Percentiles rank a stretch among this genome's conserved stretches.
These are phyloP conservation scores for Heliconius hermathena DNA, from an alignment of 1,140 invertebrate genomes.

Conservation along the genomic window DNA sequence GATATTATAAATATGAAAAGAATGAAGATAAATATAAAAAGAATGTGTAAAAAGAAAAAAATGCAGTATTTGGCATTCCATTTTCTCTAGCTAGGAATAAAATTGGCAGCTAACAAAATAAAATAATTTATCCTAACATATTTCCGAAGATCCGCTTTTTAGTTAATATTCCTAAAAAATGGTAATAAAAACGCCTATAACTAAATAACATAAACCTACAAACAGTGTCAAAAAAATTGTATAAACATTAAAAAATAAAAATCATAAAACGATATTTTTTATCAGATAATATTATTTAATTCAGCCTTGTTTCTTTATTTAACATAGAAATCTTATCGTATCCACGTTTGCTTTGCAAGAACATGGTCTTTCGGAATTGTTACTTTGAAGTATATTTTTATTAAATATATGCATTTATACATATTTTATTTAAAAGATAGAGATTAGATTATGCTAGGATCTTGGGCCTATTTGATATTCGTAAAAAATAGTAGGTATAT, in stretches of 20 bases:
- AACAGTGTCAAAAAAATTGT: not conserved
- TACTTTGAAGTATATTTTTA: not conserved
- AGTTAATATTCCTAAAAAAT: no score
- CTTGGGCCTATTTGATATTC: not conserved
- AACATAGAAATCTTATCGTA: constrained; percentile 20
- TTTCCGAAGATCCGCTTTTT: no score
- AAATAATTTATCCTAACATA: no score
- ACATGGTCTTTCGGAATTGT: not conserved
- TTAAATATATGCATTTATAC: not conserved
- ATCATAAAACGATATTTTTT: constrained; percentile 3
- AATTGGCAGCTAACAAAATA: no score
- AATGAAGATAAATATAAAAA: no score
- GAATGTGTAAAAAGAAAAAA: no score
- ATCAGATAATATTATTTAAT: constrained; percentile 22
- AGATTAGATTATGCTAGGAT: not conserved
- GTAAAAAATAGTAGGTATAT: no score
- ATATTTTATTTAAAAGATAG: not conserved
- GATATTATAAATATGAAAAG: no score
- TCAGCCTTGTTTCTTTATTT: constrained; percentile 9
- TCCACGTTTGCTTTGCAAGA: not conserved
- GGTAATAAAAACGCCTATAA: no score
- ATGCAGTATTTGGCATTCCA: no score
- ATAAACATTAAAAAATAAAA: not conserved
- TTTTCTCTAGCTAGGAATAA: no score
- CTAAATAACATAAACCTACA: not conserved